Percentiles rank a stretch among this genome's conserved stretches.
These are phyloP conservation scores for Threskiornis aethiopicus DNA, from an alignment of 2,797 vertebrate species.

Conservation along the genomic window DNA sequence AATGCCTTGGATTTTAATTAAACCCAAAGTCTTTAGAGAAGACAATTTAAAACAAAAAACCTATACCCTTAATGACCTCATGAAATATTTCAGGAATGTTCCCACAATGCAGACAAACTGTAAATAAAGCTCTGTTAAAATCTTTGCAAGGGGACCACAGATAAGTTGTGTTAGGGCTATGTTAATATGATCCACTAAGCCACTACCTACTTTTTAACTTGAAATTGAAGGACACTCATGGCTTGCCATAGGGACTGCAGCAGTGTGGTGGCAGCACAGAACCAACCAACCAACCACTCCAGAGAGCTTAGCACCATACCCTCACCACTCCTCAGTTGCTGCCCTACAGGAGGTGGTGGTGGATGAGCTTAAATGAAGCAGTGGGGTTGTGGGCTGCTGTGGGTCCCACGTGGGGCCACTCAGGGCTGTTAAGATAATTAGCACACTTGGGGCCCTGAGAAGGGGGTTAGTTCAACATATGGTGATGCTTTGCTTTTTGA, in stretches of 20 bases:
- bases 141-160: background rate
- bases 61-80: background rate
- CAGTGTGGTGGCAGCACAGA: too few relatives aligned
- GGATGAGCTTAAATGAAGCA: background rate
- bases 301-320: background rate
- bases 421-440: background rate
- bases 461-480: accelerated
- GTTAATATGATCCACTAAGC: background rate
- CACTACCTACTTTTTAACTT: background rate
- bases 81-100: background rate
- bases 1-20: background rate
- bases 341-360: too few relatives aligned
- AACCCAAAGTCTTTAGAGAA: background rate
- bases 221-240: background rate
- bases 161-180: background rate
- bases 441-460: background rate
- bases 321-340: background rate
- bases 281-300: too few relatives aligned
- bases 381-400: accelerated
- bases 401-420: background rate
- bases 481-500: background rate
- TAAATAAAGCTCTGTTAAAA: background rate
- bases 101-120: background rate
- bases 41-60: background rate
- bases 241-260: background rate